These are phyloP conservation scores for Stegodyphus mimosarum DNA, from an alignment of 1,140 invertebrate species.

Conservation along the genomic window DNA sequence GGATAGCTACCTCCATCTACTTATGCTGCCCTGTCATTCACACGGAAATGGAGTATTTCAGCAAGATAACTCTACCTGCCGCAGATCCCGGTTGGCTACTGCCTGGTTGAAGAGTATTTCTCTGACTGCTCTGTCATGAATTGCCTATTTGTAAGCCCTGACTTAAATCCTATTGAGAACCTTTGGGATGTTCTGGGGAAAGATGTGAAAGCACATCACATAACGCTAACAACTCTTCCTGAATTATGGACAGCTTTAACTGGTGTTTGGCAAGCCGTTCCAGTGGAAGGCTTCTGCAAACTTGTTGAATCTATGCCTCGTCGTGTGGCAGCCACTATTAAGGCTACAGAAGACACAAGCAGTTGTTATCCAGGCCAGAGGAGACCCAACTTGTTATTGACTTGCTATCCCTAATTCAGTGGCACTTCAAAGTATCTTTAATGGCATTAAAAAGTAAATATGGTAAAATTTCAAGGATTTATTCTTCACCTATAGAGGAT, in stretches of 20 bases:
- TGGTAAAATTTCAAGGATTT: background rate
- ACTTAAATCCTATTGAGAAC: background rate
- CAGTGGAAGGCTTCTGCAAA: background rate
- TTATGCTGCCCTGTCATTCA: background rate
- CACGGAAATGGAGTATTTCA: background rate
- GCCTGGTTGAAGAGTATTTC: background rate
- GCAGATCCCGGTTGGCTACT: background rate
- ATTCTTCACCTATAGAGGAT: background rate
- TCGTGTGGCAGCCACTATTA: background rate
- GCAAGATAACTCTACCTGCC: background rate
- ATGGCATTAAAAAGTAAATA: background rate
- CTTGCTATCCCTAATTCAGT: background rate
- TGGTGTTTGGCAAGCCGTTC: background rate
- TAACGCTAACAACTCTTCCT: background rate
- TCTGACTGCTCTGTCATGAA: background rate
- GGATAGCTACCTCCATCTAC: background rate
- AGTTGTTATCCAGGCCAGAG: no score
- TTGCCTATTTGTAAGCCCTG: background rate
- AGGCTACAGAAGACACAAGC: no score
- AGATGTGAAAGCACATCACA: background rate
- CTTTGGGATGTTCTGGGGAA: background rate
- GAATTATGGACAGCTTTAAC: constrained; percentile 4
- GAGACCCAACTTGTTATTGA: background rate
- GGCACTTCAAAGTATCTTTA: background rate
- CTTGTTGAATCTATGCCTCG: background rate